Evolutionary conservation across 2,888 invertebrate species (phyloP).

Genomic region (Alviniconcha strummeri): DNA sequence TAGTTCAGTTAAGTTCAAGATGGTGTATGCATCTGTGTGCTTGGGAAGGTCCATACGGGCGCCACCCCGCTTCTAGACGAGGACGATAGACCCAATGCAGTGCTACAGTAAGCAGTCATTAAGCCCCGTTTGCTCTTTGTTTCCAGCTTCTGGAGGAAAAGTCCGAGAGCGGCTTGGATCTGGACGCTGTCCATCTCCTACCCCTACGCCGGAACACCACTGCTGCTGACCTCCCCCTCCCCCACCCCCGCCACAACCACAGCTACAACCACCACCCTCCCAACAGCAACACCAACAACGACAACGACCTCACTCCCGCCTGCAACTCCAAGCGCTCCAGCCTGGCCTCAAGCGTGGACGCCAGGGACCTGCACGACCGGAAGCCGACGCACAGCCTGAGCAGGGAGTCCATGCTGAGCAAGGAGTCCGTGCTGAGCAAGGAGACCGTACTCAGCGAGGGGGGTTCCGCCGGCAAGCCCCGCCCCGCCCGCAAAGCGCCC

Average conservation of each 20-base stretch:
- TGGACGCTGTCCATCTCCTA: slow-evolving; percentile 17
- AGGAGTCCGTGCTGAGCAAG: too few relatives aligned
- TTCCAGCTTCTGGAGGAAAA: slow-evolving; percentile 45
- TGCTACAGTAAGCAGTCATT: too few relatives aligned
- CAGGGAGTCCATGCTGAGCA: slow-evolving; percentile 24
- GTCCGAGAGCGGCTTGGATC: slow-evolving; percentile 16
- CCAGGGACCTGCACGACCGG: slow-evolving; percentile 16
- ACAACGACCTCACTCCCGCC: slow-evolving; percentile 52
- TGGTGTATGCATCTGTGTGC: too few relatives aligned
- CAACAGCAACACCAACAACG: slow-evolving; percentile 34
- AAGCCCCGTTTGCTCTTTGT: neutral
- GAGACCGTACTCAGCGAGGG: neutral
- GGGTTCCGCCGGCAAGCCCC: neutral
- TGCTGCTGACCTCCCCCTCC: neutral
- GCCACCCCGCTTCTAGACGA: too few relatives aligned
- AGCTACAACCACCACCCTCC: slow-evolving; percentile 23
- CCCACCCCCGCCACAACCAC: slow-evolving; percentile 32
- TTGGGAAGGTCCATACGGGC: too few relatives aligned
- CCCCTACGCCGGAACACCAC: neutral
- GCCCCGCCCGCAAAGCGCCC: slow-evolving; percentile 19
- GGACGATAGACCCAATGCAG: too few relatives aligned
- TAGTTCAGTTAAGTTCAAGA: too few relatives aligned
- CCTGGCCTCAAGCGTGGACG: slow-evolving; percentile 22
- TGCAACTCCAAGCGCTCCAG: slow-evolving; percentile 43
- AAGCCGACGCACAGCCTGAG: slow-evolving; percentile 24